Conservation (phyloP, 2,797 vertebrate genomes). For the Sphenodon punctatus region DNA sequence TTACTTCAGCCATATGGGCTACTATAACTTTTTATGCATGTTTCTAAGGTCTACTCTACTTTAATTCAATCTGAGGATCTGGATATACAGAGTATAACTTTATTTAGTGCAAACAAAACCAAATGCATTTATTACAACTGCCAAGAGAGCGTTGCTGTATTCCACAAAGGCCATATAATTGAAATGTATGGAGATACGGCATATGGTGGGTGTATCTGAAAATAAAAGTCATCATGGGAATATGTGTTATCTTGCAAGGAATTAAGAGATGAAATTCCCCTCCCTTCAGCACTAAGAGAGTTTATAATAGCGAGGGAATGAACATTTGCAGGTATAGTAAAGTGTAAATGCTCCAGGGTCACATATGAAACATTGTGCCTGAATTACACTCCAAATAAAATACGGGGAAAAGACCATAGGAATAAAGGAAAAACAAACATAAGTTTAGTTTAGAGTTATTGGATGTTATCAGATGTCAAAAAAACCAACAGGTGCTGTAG, state of each 20-base stretch:
- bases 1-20: not conserved
- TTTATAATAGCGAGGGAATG: constrained; percentile 32
- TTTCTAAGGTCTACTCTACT: not conserved
- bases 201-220: not conserved
- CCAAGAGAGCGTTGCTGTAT: not conserved
- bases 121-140: not conserved
- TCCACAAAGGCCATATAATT: not conserved
- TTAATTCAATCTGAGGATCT: not conserved
- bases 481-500: no score
- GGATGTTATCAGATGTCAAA: no score
- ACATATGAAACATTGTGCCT: not conserved
- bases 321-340: constrained; percentile 24
- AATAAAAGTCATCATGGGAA: not conserved
- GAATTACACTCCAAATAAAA: not conserved
- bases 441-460: no score
- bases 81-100: not conserved
- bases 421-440: constrained; percentile 4
- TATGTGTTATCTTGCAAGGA: not conserved
- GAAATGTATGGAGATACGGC: not conserved
- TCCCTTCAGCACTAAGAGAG: not conserved
- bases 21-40: not conserved
- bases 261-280: not conserved
- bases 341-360: not conserved
- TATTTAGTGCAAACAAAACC: not conserved
- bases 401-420: not conserved